phyloP scores from a whole-genome alignment of 2,113 vertebrate genomes.

The Hyaena hyaena region DNA sequence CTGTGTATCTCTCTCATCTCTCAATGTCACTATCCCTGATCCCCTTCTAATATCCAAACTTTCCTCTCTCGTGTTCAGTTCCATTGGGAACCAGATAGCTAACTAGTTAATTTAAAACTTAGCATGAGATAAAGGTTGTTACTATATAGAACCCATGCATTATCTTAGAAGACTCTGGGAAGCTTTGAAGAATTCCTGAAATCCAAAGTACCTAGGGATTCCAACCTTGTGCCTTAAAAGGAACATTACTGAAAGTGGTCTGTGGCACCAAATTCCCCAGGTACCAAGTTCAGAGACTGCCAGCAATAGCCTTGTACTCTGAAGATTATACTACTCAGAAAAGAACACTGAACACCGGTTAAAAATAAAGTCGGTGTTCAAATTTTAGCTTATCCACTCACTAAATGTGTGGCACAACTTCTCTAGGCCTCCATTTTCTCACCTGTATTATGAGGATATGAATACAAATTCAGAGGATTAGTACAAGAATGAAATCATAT shows the following conservation, averaged over 20 bases:
- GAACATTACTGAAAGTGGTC: neutral
- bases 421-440: neutral
- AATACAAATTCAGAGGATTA: neutral
- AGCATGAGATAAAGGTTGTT: neutral
- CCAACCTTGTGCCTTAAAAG: neutral
- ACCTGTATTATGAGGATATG: neutral
- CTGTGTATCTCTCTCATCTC: neutral
- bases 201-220: neutral
- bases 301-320: neutral
- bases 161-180: neutral
- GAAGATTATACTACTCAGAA: neutral
- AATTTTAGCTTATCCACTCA: neutral
- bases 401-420: neutral
- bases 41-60: neutral
- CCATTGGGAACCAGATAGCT: neutral
- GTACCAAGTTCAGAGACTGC: neutral
- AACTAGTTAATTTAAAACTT: neutral
- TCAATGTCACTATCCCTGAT: neutral
- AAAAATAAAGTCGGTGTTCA: neutral
- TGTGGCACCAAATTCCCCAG: neutral
- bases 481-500: neutral
- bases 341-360: neutral
- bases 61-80: neutral
- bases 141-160: neutral
- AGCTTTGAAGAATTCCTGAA: neutral